Base-by-base conservation (phyloP, 2,888 invertebrate species). In the Galeopsomyia nigrocyanea region DNA sequence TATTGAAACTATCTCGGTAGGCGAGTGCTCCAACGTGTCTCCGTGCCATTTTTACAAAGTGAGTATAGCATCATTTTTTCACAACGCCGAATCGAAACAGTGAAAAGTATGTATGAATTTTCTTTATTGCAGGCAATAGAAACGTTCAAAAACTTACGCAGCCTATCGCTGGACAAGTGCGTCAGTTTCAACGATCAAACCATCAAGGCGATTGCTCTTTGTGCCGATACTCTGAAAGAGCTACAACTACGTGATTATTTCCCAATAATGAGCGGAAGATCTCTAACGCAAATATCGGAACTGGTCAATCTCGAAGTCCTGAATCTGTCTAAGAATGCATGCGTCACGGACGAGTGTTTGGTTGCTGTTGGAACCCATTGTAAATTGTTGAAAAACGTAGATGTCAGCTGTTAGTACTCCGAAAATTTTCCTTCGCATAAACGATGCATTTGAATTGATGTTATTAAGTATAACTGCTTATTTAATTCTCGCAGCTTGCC, bases 301-400 rank as follows among this genome's bases (percentile, higher is more conserved):
- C 81, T 90, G 16, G 83, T 84, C 0, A 87, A 89, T 77, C 81
- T 90, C 74, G 88, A 87, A 78, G 78, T 78, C 0, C 78, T 90
- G 58, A 87, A 88, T 77, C 76, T 90, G 56, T 87, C 86, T 77
- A 83, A 84, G 65, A 90, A 89, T 74, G 80, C 85, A 6, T 85
- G 87, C 67, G 88, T 92, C 21, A 88, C 87, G 0, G 89, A 92
- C 78, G 82, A 86, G 0, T 88, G 90, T 22, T 71, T 92, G 73
- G 87, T 87, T 77, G 86, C 84, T 60, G 80, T 92, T 7, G 88
- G 88, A 53, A 69, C 75, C 3, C 78, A 76, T 39, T 84, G 84
- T 64, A 80, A 79, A 61, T 75, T 78, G 31, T 74, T 84, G 7
- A 78, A 62, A 21, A 73, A 75, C 16, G 66, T 86, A 26, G 79